Evolutionary conservation across 2,113 vertebrate species (phyloP).

Genomic region (Catharus minimus): DNA sequence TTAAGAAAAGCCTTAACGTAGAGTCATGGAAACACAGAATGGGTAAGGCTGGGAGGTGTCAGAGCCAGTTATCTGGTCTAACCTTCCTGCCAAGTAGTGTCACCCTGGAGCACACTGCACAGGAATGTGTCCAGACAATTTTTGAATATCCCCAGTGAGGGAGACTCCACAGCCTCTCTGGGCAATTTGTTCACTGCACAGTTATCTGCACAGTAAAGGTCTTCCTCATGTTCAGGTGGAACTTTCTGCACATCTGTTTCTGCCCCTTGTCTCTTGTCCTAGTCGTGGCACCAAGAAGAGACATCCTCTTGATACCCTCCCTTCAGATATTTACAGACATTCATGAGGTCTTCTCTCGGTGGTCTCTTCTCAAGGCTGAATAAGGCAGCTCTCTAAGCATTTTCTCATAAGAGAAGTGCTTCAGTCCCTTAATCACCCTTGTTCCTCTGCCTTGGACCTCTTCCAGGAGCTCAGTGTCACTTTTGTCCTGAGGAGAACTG

Average conservation of each 20-base stretch:
- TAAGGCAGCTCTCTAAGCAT: neutral
- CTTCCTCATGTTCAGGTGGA: neutral
- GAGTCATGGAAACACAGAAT: neutral
- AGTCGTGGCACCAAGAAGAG: neutral
- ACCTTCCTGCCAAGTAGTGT: neutral
- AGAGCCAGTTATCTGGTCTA: accelerated
- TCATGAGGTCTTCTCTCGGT: accelerated
- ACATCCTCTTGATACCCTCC: neutral
- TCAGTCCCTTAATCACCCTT: neutral
- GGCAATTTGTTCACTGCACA: neutral
- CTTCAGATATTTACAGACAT: neutral
- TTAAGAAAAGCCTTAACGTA: neutral
- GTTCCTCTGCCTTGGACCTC: neutral
- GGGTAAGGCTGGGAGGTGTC: neutral
- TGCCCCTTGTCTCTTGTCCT: neutral
- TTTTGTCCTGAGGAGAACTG: neutral
- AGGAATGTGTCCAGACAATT: neutral
- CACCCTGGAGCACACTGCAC: neutral
- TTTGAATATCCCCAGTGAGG: neutral
- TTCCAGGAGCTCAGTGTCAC: neutral
- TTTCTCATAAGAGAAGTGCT: neutral
- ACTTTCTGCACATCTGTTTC: neutral
- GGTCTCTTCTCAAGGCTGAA: neutral
- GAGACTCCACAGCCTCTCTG: neutral
- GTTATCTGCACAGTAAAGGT: neutral